Evolutionary conservation across 2,113 vertebrate genomes (phyloP).

Genomic region (Catharus fuscescens): DNA sequence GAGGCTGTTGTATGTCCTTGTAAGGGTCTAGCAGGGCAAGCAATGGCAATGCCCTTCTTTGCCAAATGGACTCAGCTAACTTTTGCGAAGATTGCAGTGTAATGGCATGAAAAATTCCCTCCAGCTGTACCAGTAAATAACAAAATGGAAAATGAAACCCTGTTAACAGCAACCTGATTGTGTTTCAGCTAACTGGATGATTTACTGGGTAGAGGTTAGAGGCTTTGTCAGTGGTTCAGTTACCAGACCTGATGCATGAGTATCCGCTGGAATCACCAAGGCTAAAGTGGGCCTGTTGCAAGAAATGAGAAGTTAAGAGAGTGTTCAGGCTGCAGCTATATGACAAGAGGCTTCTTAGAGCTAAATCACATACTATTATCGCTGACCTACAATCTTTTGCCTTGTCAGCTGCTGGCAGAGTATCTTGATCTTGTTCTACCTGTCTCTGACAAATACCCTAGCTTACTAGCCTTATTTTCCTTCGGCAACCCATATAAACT

Average conservation of each 20-base stretch:
- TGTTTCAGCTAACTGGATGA: constrained; percentile 13
- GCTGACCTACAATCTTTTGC: constrained; percentile 14
- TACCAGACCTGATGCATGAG: neutral
- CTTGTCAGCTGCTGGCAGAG: constrained; percentile 22
- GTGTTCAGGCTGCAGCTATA: neutral
- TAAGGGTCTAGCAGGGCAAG: constrained; percentile 45
- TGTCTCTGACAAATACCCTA: constrained; percentile 23
- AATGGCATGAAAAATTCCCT: constrained; percentile 53
- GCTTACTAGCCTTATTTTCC: constrained; percentile 7
- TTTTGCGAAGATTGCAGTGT: constrained; percentile 50
- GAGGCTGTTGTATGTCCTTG: constrained; percentile 16
- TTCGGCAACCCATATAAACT: neutral
- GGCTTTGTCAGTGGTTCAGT: neutral
- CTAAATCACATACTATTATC: constrained; percentile 15
- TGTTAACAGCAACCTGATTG: neutral
- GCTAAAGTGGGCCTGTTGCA: neutral
- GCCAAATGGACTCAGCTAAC: constrained; percentile 17
- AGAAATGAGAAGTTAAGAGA: neutral
- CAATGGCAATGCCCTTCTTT: constrained; percentile 10
- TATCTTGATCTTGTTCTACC: neutral
- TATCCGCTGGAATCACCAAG: neutral
- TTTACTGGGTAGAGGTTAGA: constrained; percentile 10
- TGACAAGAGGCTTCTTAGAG: constrained; percentile 30
- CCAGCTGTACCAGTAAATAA: constrained; percentile 59
- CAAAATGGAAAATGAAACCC: constrained; percentile 56